Conservation (phyloP, 2,797 vertebrate genomes). For the Micropoecilia bifurca region DNA sequence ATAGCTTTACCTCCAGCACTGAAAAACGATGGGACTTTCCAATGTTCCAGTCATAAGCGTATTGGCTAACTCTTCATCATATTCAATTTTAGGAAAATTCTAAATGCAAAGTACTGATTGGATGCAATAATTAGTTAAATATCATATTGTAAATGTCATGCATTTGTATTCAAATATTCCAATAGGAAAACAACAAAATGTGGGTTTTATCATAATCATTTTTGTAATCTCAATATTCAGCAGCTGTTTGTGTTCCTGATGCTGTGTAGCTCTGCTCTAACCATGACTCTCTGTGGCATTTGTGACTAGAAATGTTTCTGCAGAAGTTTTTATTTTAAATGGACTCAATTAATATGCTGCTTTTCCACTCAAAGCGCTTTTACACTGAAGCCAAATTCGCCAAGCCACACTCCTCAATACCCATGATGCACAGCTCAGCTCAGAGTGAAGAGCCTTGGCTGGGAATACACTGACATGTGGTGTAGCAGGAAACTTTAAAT, state of each 20-base stretch:
- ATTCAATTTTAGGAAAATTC: not conserved
- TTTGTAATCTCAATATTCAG: not conserved
- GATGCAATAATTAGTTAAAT: not conserved
- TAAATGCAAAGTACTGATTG: not conserved
- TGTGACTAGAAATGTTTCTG: not conserved
- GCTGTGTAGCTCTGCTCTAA: not conserved
- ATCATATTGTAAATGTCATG: not conserved
- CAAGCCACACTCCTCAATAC: not conserved
- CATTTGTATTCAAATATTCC: not conserved
- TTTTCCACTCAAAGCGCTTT: not conserved
- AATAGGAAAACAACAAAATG: not conserved
- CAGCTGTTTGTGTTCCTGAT: not conserved
- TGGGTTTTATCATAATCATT: not conserved
- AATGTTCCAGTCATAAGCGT: not conserved
- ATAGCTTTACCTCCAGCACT: not conserved
- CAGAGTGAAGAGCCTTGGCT: not conserved
- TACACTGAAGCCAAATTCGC: not conserved
- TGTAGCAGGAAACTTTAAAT: not conserved
- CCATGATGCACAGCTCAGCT: not conserved
- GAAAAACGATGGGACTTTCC: not conserved
- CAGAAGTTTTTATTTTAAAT: not conserved
- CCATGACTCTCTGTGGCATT: not conserved
- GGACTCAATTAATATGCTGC: not conserved
- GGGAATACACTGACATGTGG: not conserved
- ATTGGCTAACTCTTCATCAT: not conserved